These are phyloP conservation scores for Palythoa caribaeorum DNA, from an alignment of 92 coral and sea anemone species.

Conservation along the genomic window DNA sequence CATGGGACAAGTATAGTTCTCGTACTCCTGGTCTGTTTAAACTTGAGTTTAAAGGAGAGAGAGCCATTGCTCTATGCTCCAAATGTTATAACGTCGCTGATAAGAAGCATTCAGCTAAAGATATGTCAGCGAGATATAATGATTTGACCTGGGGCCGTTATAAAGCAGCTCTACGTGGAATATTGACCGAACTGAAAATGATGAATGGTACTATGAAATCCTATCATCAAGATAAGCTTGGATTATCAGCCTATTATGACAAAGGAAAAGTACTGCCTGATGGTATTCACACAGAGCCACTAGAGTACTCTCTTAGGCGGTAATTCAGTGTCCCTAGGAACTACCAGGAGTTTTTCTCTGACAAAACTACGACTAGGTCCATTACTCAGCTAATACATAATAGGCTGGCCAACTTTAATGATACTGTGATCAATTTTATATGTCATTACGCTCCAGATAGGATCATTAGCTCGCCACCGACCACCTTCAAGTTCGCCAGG, in stretches of 20 bases:
- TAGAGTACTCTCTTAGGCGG: neutral
- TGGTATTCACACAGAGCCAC: neutral
- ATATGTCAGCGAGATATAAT: neutral
- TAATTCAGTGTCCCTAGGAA: neutral
- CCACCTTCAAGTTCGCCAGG: neutral
- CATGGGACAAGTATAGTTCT: conserved; percentile 18
- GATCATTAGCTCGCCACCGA: neutral
- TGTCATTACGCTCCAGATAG: neutral
- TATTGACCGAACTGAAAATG: no score
- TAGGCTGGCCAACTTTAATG: neutral
- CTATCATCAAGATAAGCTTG: neutral
- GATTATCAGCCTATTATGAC: neutral
- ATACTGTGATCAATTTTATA: neutral
- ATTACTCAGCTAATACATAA: neutral
- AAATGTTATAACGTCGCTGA: neutral
- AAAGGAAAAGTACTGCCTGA: neutral
- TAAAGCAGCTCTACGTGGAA: neutral
- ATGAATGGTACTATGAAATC: neutral
- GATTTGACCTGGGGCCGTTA: conserved; percentile 25
- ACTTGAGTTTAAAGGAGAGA: neutral
- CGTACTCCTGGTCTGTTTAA: conserved; percentile 28
- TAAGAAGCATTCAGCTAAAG: conserved; percentile 26
- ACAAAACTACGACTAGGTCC: neutral
- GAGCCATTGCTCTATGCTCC: neutral
- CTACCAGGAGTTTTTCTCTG: neutral